A percentile compares a stretch with the other conserved stretches of the same genome.
Conservation (phyloP, 2,113 vertebrate genomes). For the Dipodomys merriami region DNA sequence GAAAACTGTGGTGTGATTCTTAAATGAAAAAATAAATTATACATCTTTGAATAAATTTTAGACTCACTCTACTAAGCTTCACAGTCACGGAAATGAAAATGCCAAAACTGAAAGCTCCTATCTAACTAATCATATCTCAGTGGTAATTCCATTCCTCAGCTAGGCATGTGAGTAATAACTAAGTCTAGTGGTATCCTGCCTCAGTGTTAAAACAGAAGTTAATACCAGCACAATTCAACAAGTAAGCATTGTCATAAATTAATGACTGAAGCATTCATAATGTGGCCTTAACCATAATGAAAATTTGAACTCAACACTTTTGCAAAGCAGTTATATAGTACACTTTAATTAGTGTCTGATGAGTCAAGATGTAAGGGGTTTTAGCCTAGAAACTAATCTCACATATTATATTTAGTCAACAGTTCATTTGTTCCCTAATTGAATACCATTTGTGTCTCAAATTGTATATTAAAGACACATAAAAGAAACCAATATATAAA, state of each 20-base stretch:
- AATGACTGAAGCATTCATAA: not conserved
- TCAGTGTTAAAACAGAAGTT: not conserved
- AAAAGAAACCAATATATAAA: constrained; percentile 16
- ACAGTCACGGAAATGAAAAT: not conserved
- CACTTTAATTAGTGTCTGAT: not conserved
- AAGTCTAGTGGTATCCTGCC: not conserved
- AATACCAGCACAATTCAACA: not conserved
- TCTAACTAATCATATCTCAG: not conserved
- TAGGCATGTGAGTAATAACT: not conserved
- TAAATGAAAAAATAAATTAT: not conserved
- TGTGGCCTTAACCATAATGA: not conserved
- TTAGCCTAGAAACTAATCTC: constrained; percentile 8
- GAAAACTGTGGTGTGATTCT: not conserved
- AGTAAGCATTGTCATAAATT: not conserved
- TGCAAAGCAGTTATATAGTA: not conserved
- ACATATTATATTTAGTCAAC: not conserved
- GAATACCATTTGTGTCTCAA: constrained; percentile 40
- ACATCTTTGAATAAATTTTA: not conserved
- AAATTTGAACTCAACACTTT: constrained; percentile 31
- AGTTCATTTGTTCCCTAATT: not conserved
- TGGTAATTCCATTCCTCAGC: not conserved
- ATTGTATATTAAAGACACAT: constrained; percentile 46
- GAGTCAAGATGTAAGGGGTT: not conserved
- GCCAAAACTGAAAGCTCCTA: not conserved
- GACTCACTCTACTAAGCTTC: not conserved